Conservation (phyloP, 2,113 vertebrate species). For the Bucco capensis region DNA sequence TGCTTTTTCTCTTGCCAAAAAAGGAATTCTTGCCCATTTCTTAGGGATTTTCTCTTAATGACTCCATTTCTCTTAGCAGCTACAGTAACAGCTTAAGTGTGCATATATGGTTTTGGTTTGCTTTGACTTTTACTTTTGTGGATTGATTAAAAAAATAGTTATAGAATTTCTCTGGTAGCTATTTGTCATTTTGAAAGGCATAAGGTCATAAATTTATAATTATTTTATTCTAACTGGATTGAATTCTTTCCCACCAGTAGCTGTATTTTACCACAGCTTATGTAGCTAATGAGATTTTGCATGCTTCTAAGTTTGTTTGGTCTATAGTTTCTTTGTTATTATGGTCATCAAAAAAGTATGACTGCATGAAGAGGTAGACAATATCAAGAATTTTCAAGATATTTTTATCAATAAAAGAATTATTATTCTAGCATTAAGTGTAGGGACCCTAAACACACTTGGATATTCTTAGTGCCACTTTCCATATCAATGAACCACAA, state of each 20-base stretch:
- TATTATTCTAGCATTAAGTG: background rate
- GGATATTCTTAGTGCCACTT: accelerated
- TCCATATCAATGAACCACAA: accelerated
- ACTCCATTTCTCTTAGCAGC: conserved; percentile 25
- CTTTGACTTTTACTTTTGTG: background rate
- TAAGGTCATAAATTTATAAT: conserved; percentile 17
- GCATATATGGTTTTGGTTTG: background rate
- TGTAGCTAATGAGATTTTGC: background rate
- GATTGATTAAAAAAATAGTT: background rate
- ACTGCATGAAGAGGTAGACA: background rate
- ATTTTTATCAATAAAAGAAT: background rate
- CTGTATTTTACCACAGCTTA: background rate
- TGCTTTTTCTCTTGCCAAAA: conserved; percentile 44
- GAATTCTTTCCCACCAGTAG: background rate
- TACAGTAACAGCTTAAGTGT: conserved; percentile 5
- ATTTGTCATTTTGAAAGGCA: conserved; percentile 8
- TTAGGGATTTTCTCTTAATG: conserved; percentile 20
- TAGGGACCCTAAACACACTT: accelerated
- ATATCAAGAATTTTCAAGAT: background rate
- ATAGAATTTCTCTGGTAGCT: background rate
- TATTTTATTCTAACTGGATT: conserved; percentile 26
- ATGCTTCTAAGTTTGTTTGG: background rate
- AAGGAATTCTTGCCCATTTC: conserved; percentile 44
- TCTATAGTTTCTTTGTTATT: background rate
- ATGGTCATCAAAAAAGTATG: background rate